A percentile compares a stretch with the other conserved stretches of the same genome.
Conservation (phyloP, 2,888 invertebrate species). For the Tachina lurida region DNA sequence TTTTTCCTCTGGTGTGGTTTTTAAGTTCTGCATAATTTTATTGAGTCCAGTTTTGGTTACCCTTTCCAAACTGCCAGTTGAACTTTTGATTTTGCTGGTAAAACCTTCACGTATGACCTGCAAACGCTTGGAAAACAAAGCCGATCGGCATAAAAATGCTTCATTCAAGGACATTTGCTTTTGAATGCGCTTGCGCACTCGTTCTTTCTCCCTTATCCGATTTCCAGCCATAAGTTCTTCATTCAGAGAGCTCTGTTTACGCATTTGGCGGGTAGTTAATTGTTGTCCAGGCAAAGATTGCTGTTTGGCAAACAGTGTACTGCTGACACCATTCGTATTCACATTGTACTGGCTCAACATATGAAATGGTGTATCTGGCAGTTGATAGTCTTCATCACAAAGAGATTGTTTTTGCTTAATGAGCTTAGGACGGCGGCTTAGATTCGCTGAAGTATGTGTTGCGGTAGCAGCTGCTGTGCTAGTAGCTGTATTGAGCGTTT, state of each 20-base stretch:
- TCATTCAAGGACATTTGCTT: conserved; percentile 95
- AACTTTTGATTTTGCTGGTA: conserved; percentile 92
- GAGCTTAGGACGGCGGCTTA: conserved; percentile 85
- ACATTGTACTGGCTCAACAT: conserved; percentile 79
- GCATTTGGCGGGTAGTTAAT: conserved; percentile 71
- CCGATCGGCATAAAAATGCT: conserved; percentile 88
- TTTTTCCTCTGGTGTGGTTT: conserved; percentile 58
- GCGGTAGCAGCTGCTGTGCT: conserved; percentile 5
- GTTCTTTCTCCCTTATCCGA: conserved; percentile 91
- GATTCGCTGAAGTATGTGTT: conserved; percentile 75
- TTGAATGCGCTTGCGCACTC: conserved; percentile 91
- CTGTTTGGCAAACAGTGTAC: conserved; percentile 73
- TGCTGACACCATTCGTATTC: conserved; percentile 77
- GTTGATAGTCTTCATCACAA: conserved; percentile 86
- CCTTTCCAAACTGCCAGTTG: conserved; percentile 92
- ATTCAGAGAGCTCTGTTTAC: conserved; percentile 93
- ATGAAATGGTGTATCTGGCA: conserved; percentile 79
- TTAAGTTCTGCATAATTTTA: conserved; percentile 92
- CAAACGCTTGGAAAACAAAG: conserved; percentile 81
- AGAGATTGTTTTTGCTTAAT: conserved; percentile 94
- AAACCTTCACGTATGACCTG: conserved; percentile 86
- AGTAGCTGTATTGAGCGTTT: conserved; percentile 32
- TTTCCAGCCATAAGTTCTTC: conserved; percentile 96
- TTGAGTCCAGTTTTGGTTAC: conserved; percentile 92
- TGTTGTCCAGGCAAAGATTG: conserved; percentile 46